These are phyloP conservation scores for Sula dactylatra DNA, from an alignment of 2,113 vertebrate species.

Conservation along the genomic window DNA sequence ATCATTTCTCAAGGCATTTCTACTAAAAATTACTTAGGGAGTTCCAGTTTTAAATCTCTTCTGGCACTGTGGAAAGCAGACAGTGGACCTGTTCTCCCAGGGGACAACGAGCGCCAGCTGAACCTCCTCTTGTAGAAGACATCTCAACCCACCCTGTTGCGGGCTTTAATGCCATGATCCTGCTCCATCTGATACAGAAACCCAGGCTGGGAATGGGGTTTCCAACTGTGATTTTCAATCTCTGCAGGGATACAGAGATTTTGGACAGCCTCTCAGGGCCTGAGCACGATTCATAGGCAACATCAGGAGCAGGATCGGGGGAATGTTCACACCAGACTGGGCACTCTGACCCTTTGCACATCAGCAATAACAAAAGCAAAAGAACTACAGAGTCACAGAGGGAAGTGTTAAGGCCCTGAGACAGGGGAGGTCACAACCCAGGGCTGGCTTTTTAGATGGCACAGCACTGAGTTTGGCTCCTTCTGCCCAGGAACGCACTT, in stretches of 20 bases:
- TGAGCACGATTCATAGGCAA: background rate
- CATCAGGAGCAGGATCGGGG: background rate
- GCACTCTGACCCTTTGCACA: background rate
- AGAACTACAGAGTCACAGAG: background rate
- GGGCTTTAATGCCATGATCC: background rate
- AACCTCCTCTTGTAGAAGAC: background rate
- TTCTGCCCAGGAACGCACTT: background rate
- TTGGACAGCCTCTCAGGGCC: background rate
- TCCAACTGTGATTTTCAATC: background rate
- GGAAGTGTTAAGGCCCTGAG: background rate
- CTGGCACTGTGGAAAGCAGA: background rate
- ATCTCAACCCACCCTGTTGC: background rate
- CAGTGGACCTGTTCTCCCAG: background rate
- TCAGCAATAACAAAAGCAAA: background rate
- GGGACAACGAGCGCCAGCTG: background rate
- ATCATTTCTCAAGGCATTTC: background rate
- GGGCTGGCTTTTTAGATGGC: background rate
- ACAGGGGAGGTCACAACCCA: background rate
- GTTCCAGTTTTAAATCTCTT: background rate
- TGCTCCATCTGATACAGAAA: background rate
- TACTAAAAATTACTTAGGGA: background rate
- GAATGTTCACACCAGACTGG: background rate
- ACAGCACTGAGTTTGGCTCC: background rate
- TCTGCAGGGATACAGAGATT: background rate
- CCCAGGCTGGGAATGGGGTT: background rate